phyloP scores from a whole-genome alignment of 2,113 vertebrate species.

The Bagarius yarrelli region DNA sequence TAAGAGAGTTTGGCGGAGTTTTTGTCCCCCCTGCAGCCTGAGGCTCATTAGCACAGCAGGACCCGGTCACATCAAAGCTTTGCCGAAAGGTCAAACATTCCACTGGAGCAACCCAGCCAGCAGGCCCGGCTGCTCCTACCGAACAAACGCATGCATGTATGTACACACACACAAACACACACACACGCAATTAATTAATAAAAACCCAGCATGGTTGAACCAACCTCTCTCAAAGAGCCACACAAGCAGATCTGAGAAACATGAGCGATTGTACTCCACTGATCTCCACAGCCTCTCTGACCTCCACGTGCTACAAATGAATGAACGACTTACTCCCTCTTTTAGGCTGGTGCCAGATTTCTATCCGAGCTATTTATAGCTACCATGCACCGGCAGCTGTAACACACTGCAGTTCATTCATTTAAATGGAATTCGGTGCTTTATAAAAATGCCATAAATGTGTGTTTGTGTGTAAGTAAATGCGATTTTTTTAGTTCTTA shows the following conservation, averaged over 20 bases:
- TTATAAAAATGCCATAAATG: background rate
- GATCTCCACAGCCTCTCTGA: background rate
- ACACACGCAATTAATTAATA: slow-evolving; percentile 44
- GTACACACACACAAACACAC: background rate
- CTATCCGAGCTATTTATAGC: slow-evolving; percentile 45
- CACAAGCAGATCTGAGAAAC: slow-evolving; percentile 26
- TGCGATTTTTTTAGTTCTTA: background rate
- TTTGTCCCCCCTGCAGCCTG: slow-evolving; percentile 63
- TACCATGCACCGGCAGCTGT: background rate
- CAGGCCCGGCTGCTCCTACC: slow-evolving; percentile 58
- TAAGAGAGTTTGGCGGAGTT: slow-evolving; percentile 62
- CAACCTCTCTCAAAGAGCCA: slow-evolving; percentile 14
- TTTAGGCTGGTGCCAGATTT: slow-evolving; percentile 27
- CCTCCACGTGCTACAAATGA: slow-evolving; percentile 27
- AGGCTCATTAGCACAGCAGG: slow-evolving; percentile 74
- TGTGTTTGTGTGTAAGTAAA: background rate
- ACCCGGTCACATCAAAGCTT: slow-evolving; percentile 78
- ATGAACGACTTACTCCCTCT: slow-evolving; percentile 41
- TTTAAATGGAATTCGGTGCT: slow-evolving; percentile 3
- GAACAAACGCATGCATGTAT: slow-evolving; percentile 26
- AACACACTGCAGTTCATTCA: background rate
- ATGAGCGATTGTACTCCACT: background rate
- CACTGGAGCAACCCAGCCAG: slow-evolving; percentile 72
- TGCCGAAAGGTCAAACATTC: slow-evolving; percentile 78
- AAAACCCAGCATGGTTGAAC: slow-evolving; percentile 58